Conservation (phyloP, 1,140 invertebrate genomes). For the Bradysia coprophila region DNA sequence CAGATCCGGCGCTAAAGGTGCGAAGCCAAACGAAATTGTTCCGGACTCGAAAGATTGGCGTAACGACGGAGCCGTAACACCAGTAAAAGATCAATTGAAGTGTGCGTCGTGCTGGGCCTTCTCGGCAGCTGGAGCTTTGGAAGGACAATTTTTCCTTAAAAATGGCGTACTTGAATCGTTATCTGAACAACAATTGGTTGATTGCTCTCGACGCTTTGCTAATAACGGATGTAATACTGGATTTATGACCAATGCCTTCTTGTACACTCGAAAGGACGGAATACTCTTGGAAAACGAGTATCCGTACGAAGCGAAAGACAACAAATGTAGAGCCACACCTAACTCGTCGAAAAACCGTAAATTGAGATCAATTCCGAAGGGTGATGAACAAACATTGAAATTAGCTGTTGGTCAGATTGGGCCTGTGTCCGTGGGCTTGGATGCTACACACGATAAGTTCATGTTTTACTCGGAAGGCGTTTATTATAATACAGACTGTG, state of each 20-base stretch:
- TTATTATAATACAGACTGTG: slow-evolving; percentile 38
- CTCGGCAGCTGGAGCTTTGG: slow-evolving; percentile 32
- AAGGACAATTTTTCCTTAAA: slow-evolving; percentile 47
- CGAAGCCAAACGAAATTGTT: no score
- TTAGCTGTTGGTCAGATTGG: slow-evolving; percentile 68
- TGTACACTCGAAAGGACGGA: slow-evolving; percentile 36
- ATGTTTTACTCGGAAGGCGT: slow-evolving; percentile 34
- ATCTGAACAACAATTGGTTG: neutral
- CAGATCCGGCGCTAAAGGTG: no score
- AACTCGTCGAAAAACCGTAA: no score
- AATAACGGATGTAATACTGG: slow-evolving; percentile 45
- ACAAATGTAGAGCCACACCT: slow-evolving; percentile 42
- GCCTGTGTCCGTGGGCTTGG: slow-evolving; percentile 71
- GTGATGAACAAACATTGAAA: slow-evolving; percentile 48
- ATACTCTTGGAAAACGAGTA: slow-evolving; percentile 81
- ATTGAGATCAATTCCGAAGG: slow-evolving; percentile 64
- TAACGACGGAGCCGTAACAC: slow-evolving; percentile 67
- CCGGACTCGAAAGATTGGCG: slow-evolving; percentile 76
- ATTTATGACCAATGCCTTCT: slow-evolving; percentile 33
- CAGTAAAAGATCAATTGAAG: slow-evolving; percentile 75
- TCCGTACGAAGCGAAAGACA: slow-evolving; percentile 57
- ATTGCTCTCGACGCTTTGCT: neutral
- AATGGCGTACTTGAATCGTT: neutral
- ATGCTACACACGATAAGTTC: slow-evolving; percentile 54
- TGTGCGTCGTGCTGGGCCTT: slow-evolving; percentile 17